phyloP scores from a whole-genome alignment of 2,113 vertebrate species.

The Serinus canaria region DNA sequence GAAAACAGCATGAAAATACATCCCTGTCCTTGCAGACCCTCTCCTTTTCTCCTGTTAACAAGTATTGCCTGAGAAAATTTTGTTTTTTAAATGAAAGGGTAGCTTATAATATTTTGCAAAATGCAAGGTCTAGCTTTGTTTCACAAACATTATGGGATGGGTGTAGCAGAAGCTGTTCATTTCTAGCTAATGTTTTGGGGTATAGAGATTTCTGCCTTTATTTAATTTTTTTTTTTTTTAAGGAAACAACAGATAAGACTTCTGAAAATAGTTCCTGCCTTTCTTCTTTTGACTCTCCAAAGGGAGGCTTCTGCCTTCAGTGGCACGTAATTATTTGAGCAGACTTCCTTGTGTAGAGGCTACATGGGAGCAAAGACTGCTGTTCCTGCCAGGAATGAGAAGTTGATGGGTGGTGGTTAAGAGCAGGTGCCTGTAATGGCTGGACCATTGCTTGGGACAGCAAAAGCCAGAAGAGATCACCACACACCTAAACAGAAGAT shows the following conservation, averaged over 20 bases:
- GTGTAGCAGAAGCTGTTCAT: background rate
- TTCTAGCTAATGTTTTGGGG: background rate
- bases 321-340: background rate
- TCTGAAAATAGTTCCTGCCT: background rate
- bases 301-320: background rate
- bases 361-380: background rate
- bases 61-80: background rate
- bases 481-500: background rate
- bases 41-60: slow-evolving; percentile 41
- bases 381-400: background rate
- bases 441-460: background rate
- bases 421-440: background rate
- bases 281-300: background rate
- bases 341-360: background rate
- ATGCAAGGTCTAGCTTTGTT: background rate
- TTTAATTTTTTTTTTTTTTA: background rate
- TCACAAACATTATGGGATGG: background rate
- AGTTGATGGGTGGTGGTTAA: background rate
- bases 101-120: background rate
- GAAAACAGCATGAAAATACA: slow-evolving; percentile 59
- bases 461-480: slow-evolving; percentile 13
- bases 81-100: background rate
- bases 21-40: slow-evolving; percentile 33
- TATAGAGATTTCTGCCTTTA: background rate
- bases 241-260: background rate